A percentile compares a stretch with the other conserved stretches of the same genome.
Conservation (phyloP, 2,113 vertebrate genomes). For the Takifugu flavidus region DNA sequence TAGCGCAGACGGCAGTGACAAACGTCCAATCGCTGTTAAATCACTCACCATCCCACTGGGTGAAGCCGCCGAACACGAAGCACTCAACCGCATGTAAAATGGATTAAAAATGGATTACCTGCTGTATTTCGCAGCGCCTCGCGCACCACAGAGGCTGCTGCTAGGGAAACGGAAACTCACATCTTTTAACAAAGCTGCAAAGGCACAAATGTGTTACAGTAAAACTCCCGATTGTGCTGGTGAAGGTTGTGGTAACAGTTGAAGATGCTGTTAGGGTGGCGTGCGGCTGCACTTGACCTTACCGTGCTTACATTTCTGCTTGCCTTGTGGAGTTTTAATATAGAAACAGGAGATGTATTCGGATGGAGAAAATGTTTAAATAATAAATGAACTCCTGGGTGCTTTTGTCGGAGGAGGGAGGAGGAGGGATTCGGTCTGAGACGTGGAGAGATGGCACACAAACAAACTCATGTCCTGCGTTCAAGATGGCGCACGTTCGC, state of each 20-base stretch:
- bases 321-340: slow-evolving; percentile 67
- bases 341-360: slow-evolving; percentile 74
- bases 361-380: slow-evolving; percentile 75
- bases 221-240: not conserved
- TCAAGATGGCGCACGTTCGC: slow-evolving; percentile 2
- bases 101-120: slow-evolving; percentile 57
- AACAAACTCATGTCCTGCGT: slow-evolving; percentile 13
- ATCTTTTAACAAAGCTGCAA: not conserved
- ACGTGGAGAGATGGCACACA: slow-evolving; percentile 45
- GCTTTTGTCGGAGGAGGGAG: slow-evolving; percentile 56
- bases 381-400: slow-evolving; percentile 78
- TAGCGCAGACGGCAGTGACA: too few species aligned
- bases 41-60: not conserved
- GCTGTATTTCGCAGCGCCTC: slow-evolving; percentile 29
- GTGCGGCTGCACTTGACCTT: slow-evolving; percentile 39
- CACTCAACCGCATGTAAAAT: slow-evolving; percentile 27
- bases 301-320: slow-evolving; percentile 55
- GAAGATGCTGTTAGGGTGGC: slow-evolving; percentile 2
- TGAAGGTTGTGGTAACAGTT: not conserved
- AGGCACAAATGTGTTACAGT: not conserved
- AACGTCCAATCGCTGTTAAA: too few species aligned
- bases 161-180: slow-evolving; percentile 5
- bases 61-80: slow-evolving; percentile 29
- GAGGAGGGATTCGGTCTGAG: slow-evolving; percentile 54
- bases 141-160: slow-evolving; percentile 17